phyloP scores from a whole-genome alignment of 2,888 invertebrate genomes.

The Caenorhabditis drosophilae region DNA sequence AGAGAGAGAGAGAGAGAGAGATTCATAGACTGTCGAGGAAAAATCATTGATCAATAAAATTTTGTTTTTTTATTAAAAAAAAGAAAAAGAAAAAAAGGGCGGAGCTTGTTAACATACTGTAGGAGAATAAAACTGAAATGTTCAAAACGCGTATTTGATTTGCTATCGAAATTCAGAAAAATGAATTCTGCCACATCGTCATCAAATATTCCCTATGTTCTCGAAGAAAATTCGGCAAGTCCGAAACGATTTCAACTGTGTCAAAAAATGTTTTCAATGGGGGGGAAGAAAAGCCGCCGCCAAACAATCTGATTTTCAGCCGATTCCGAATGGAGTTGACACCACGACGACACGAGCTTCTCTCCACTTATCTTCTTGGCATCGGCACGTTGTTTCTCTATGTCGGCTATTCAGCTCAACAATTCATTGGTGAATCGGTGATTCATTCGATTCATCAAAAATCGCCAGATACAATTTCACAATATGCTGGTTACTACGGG shows the following conservation, averaged over 20 bases:
- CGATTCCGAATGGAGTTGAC: constrained; percentile 40
- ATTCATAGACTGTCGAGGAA: too few relatives aligned
- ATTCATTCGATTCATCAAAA: constrained; percentile 42
- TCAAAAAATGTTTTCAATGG: neutral
- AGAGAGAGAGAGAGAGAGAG: too few relatives aligned
- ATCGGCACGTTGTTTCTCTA: constrained; percentile 47
- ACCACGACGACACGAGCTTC: constrained; percentile 48
- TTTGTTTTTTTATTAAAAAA: too few relatives aligned
- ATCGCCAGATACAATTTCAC: constrained; percentile 37
- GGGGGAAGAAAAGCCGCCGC: too few relatives aligned
- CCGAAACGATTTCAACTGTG: neutral
- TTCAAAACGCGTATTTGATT: neutral
- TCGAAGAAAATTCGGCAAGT: constrained; percentile 17
- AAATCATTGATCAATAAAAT: too few relatives aligned
- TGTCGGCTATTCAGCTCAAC: constrained; percentile 38
- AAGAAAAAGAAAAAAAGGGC: neutral
- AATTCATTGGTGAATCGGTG: constrained; percentile 43
- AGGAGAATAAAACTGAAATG: neutral
- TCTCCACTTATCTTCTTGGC: constrained; percentile 38
- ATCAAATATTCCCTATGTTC: constrained; percentile 32
- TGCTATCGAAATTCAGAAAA: too few relatives aligned
- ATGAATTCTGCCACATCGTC: too few relatives aligned
- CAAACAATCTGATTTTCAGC: neutral
- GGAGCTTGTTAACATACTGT: neutral
- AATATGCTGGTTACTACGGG: constrained; percentile 49